Base-by-base conservation (phyloP, 23 tunicate genomes). In the Halocynthia roretzi region DNA sequence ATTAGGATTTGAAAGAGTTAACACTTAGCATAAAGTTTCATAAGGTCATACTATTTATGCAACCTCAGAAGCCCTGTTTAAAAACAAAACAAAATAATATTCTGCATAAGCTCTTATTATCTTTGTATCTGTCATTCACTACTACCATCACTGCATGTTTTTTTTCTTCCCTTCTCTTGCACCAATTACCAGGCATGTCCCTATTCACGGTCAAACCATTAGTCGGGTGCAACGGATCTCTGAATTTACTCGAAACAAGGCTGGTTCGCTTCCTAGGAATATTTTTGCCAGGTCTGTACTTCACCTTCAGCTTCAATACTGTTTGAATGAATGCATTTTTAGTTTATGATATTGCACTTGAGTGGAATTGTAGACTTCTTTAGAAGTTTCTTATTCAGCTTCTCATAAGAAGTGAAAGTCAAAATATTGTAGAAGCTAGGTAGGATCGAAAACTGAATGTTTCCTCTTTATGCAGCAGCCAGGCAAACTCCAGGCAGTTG, bases 251-350 rank as follows among this genome's bases (percentile, higher is more conserved):
- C 15, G 62, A 15, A 64, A 84, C 20, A 80, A 85, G 40, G 54
- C 80, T 31, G 84, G 74, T 55, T 85, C 90, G 56, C 57, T 85
- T 21, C 90, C 90, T 44, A 68, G 90, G 17, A 85, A 85, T 72
- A 21, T 64, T 19, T 15, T 80, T 50, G 76, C 84, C 17, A 85
- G 90, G 90, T 85, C 66, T 56, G 76, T 55, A 80, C 58, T 4
- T 72, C 49, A 44, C 62, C 77, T 11, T 71, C 62, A 11, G 61
- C 12, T 11, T 71, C 23, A 11, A 67, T 67, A 67, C 23, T 5
- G 14, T 11, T 23, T 44, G 23, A 15, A 9, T 21, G 48, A 63
- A 21, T 63, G 52, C 53, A 8, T 11, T 72, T 10, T 44, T 56
- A 72, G 80, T 56, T 76, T 53, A 40, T 58, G 15, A 18, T 76